A percentile compares a stretch with the other conserved stretches of the same genome.
Evolutionary conservation across 2,797 vertebrate genomes (phyloP).

Genomic region (Esox masquinongy): DNA sequence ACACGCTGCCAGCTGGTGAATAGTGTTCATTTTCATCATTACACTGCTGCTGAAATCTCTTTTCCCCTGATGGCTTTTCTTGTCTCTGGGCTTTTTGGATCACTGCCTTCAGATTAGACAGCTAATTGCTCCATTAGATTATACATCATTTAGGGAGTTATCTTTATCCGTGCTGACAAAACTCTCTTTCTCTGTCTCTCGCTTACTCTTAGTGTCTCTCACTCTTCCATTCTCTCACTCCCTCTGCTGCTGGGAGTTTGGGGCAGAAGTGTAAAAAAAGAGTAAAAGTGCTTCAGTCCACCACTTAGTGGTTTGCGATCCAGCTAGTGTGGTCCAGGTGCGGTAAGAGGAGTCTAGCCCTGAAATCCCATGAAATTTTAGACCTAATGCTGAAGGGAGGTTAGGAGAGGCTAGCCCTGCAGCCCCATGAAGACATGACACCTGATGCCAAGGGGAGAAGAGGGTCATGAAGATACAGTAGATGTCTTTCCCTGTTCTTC

Average conservation of each 20-base stretch:
- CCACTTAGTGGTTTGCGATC: conserved; percentile 11
- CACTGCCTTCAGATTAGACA: not conserved
- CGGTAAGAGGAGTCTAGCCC: not conserved
- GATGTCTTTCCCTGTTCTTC: not conserved
- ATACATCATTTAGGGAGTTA: conserved; percentile 8
- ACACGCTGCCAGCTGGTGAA: not conserved
- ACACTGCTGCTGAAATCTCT: not conserved
- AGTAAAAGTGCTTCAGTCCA: conserved; percentile 15
- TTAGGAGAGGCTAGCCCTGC: not conserved
- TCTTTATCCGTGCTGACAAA: not conserved
- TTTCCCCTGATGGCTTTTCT: not conserved
- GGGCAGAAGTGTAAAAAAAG: not conserved
- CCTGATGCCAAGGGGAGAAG: not conserved
- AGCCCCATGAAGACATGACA: not conserved
- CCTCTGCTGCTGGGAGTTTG: not conserved
- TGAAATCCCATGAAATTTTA: not conserved
- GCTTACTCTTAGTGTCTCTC: not conserved
- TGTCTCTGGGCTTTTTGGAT: conserved; percentile 5
- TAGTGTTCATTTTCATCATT: not conserved
- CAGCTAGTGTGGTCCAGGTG: not conserved
- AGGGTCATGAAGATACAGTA: too few relatives aligned
- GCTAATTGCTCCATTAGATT: conserved; percentile 6
- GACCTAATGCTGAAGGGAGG: not conserved
- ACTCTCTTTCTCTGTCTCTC: not conserved
- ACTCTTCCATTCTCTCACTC: not conserved